These are phyloP conservation scores for Malurus leucopterus DNA, from an alignment of 2,797 vertebrate species.

Conservation along the genomic window DNA sequence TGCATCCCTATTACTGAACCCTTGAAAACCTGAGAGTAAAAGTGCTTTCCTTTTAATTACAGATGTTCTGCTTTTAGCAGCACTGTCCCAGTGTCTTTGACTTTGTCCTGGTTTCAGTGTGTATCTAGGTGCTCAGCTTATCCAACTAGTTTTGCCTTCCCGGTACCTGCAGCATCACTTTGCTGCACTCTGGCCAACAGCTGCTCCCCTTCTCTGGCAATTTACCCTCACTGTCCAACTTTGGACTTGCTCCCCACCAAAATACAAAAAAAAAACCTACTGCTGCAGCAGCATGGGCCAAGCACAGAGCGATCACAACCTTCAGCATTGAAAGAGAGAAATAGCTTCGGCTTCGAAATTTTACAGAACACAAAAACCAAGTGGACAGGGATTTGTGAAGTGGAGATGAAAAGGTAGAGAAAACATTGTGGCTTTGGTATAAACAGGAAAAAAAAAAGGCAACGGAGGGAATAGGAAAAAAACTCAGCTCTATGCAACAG, in stretches of 20 bases:
- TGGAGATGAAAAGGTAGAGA: not conserved
- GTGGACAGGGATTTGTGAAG: not conserved
- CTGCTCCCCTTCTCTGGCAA: not conserved
- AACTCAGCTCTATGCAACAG: not conserved
- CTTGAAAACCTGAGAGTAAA: slow-evolving; percentile 42
- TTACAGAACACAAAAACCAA: not conserved
- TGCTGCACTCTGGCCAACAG: not conserved
- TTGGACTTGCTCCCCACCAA: not conserved
- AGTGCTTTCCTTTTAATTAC: slow-evolving; percentile 53
- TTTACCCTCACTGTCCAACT: not conserved
- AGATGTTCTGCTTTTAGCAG: slow-evolving; percentile 52
- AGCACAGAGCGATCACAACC: not conserved
- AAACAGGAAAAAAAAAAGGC: not conserved
- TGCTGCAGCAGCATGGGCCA: not conserved
- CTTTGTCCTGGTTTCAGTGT: slow-evolving; percentile 49
- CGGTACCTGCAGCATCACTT: not conserved
- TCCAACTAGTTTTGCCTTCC: not conserved
- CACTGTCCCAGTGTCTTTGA: slow-evolving; percentile 40
- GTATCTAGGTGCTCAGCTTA: slow-evolving; percentile 29
- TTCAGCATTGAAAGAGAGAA: not conserved
- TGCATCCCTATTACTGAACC: slow-evolving; percentile 54
- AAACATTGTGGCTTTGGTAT: not conserved
- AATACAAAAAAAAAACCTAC: not conserved
- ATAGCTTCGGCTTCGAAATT: not conserved
- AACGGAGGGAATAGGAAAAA: not conserved